Conservation (phyloP, 2,888 invertebrate genomes). For the Helleia helle region DNA sequence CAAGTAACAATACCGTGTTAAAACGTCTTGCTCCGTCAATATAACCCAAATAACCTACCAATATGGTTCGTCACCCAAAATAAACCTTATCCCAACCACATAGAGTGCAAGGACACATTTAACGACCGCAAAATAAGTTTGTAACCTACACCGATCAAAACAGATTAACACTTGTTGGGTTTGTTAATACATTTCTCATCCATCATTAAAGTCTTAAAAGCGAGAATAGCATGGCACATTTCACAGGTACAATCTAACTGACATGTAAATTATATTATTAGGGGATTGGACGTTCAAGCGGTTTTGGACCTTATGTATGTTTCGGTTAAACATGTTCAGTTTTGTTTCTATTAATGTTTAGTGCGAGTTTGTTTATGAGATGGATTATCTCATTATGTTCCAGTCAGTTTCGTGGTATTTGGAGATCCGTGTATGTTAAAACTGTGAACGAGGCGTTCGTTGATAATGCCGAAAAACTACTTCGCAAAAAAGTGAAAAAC, state of each 20-base stretch:
- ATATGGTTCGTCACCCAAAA: too few relatives aligned
- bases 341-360: too few relatives aligned
- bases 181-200: slow-evolving; percentile 17
- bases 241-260: slow-evolving; percentile 19
- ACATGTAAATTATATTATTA: slow-evolving; percentile 15
- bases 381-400: too few relatives aligned
- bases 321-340: background rate
- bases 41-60: too few relatives aligned
- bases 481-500: too few relatives aligned
- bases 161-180: slow-evolving; percentile 16
- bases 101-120: background rate
- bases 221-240: slow-evolving; percentile 16
- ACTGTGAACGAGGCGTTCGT: too few relatives aligned
- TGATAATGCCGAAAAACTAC: too few relatives aligned
- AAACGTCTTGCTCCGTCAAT: slow-evolving; percentile 19
- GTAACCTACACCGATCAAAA: slow-evolving; percentile 11
- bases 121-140: background rate
- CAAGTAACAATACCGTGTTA: slow-evolving; percentile 20
- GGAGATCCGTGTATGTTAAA: too few relatives aligned
- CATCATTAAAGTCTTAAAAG: slow-evolving; percentile 16
- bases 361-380: too few relatives aligned
- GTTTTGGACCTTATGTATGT: slow-evolving; percentile 7
- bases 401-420: too few relatives aligned
- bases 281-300: slow-evolving; percentile 9
- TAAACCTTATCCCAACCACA: background rate